These are phyloP conservation scores for Hypotaenidia philippensis DNA, from an alignment of 2,797 vertebrate genomes.

Conservation along the genomic window DNA sequence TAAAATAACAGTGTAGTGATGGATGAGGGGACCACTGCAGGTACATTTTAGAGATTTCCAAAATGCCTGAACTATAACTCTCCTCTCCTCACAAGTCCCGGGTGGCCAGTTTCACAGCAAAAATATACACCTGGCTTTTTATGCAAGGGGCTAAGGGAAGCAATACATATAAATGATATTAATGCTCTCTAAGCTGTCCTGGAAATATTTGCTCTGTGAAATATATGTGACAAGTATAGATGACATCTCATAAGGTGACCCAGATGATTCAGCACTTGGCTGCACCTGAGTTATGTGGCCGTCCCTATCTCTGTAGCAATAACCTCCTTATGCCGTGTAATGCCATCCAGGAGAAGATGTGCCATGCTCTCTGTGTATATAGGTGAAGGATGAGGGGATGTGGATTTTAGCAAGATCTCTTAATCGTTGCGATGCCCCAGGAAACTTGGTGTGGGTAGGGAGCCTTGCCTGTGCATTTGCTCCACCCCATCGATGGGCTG, in stretches of 20 bases:
- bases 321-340: not conserved
- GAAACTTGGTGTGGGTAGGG: not conserved
- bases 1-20: not conserved
- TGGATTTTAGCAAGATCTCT: not conserved
- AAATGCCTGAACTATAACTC: not conserved
- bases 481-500: not conserved
- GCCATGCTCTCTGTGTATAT: accelerated
- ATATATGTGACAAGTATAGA: not conserved
- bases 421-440: not conserved
- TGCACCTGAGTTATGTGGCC: not conserved
- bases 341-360: not conserved
- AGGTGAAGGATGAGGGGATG: not conserved
- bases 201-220: slow-evolving; percentile 35
- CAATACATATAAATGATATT: not conserved
- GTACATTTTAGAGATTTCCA: slow-evolving; percentile 16
- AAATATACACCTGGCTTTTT: not conserved
- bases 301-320: not conserved
- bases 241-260: not conserved
- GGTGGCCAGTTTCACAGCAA: not conserved
- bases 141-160: slow-evolving; percentile 39
- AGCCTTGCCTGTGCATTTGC: accelerated
- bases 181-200: slow-evolving; percentile 16
- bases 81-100: not conserved
- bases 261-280: slow-evolving; percentile 14
- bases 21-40: slow-evolving; percentile 2